A percentile compares a stretch with the other conserved stretches of the same genome.
phyloP scores from a whole-genome alignment of 2,797 vertebrate genomes.

The Trachurus trachurus region DNA sequence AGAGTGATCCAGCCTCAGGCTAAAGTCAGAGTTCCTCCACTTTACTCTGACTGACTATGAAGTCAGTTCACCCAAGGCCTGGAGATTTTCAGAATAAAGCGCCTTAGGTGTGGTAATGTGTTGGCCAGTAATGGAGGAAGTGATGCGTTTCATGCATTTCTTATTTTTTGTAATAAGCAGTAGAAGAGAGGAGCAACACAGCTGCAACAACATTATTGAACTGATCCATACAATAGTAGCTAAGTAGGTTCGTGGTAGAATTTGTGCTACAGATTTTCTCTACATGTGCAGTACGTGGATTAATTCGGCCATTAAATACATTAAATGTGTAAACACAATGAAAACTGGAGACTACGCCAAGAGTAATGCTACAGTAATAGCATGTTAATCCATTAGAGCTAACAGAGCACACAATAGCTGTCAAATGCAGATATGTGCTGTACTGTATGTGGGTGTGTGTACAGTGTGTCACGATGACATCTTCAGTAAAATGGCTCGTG shows the following conservation, averaged over 20 bases:
- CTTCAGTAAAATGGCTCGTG: background rate
- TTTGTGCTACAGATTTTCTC: background rate
- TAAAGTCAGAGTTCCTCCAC: conserved; percentile 18
- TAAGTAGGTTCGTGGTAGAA: background rate
- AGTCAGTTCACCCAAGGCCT: background rate
- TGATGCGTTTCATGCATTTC: conserved; percentile 6
- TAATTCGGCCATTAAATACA: background rate
- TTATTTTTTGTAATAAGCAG: conserved; percentile 9
- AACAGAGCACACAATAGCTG: conserved; percentile 9
- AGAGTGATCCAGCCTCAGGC: conserved; percentile 19
- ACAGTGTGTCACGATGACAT: background rate
- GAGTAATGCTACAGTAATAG: conserved; percentile 11
- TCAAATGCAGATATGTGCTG: background rate
- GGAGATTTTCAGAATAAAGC: background rate
- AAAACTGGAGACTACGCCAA: background rate
- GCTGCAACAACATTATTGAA: background rate
- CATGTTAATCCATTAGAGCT: conserved; percentile 1
- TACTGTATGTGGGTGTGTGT: background rate
- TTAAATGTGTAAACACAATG: background rate
- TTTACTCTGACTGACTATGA: conserved; percentile 12
- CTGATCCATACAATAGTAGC: background rate
- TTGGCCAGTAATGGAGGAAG: background rate
- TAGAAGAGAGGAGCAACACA: too few relatives aligned
- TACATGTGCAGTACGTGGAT: background rate
- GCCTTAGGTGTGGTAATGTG: background rate